These are phyloP conservation scores for Raja brachyura DNA, from an alignment of 2,113 vertebrate genomes.

Conservation along the genomic window DNA sequence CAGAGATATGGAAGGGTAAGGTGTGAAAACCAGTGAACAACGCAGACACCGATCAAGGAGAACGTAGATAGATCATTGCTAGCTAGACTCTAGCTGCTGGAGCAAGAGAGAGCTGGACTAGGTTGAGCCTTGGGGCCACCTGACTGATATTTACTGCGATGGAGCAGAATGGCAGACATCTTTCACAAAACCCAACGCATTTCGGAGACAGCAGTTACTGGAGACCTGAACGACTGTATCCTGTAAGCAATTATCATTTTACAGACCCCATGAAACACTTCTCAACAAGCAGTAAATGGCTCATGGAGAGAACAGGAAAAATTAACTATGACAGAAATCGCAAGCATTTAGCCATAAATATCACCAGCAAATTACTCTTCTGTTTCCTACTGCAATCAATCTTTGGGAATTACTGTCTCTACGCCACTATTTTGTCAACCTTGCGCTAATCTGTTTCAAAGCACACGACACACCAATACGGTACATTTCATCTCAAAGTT, in stretches of 20 bases:
- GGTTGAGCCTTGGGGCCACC: background rate
- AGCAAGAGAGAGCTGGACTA: background rate
- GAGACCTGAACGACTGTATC: background rate
- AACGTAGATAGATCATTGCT: too few species aligned
- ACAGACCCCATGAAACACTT: background rate
- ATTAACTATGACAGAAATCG: background rate
- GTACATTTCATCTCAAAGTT: slow-evolving; percentile 2
- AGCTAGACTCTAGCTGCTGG: too few species aligned
- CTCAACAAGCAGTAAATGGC: background rate
- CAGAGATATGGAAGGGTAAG: too few species aligned
- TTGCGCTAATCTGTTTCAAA: slow-evolving; percentile 31
- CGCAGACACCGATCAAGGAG: too few species aligned
- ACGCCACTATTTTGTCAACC: background rate
- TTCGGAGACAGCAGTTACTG: background rate
- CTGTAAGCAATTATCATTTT: background rate
- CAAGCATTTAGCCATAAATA: slow-evolving; percentile 25
- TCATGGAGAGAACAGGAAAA: background rate
- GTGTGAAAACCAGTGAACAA: too few species aligned
- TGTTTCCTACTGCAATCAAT: slow-evolving; percentile 1
- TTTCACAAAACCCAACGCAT: background rate
- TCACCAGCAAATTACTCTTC: slow-evolving; percentile 13
- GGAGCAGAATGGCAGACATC: too few species aligned
- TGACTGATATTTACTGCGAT: background rate
- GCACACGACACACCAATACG: slow-evolving; percentile 20
- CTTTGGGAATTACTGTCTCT: background rate